Percentiles rank a stretch among this genome's conserved stretches.
Conservation (phyloP, 1,140 invertebrate genomes). For the Coptotermes formosanus region DNA sequence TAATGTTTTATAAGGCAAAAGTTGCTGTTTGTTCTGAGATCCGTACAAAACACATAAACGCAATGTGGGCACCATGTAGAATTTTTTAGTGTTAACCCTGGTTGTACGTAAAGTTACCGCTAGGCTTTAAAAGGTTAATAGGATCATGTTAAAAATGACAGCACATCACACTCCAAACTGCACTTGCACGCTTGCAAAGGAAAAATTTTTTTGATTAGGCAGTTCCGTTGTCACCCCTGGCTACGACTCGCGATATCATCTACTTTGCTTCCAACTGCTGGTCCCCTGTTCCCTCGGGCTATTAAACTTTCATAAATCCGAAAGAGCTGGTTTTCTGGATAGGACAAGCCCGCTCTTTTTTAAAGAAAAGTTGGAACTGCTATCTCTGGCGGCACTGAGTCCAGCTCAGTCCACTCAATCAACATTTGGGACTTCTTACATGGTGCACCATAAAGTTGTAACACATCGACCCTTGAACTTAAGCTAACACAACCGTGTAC, state of each 20-base stretch:
- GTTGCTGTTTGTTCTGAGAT: too few relatives aligned
- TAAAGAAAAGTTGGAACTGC: conserved; percentile 5
- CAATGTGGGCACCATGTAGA: too few relatives aligned
- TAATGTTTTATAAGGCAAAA: too few relatives aligned
- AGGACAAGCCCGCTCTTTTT: not conserved
- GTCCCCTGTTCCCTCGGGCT: not conserved
- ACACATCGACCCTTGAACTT: not conserved
- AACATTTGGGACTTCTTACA: not conserved
- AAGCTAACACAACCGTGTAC: not conserved
- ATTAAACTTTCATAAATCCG: conserved; percentile 19
- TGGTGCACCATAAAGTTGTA: not conserved
- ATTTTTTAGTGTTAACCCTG: too few relatives aligned
- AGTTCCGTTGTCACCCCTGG: not conserved
- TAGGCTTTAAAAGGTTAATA: too few relatives aligned
- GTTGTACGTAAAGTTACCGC: too few relatives aligned
- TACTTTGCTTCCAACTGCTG: not conserved
- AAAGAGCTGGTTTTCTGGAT: conserved; percentile 14
- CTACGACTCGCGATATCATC: not conserved
- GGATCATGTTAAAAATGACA: too few relatives aligned
- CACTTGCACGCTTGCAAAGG: too few relatives aligned
- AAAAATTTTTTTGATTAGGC: not conserved
- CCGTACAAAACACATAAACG: too few relatives aligned
- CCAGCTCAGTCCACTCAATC: not conserved
- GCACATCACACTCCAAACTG: too few relatives aligned
- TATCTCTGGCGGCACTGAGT: not conserved